A percentile compares a stretch with the other conserved stretches of the same genome.
Conservation (phyloP, 2,113 vertebrate genomes). For the Nansenia antarctica region DNA sequence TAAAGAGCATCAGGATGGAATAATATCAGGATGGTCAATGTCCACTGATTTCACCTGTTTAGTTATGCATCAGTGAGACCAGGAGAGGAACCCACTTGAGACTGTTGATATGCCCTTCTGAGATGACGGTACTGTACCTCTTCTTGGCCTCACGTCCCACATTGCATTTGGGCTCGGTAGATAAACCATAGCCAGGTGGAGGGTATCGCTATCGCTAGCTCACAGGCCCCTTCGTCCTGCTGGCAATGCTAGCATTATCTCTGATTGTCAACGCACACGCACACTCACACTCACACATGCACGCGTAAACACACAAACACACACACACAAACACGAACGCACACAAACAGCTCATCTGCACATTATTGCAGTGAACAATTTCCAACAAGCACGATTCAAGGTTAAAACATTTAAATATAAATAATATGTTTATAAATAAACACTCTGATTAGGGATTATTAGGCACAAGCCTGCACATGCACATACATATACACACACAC, state of each 20-base stretch:
- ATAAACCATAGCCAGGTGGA: constrained; percentile 64
- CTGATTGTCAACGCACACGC: constrained; percentile 43
- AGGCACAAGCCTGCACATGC: background rate
- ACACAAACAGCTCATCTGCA: constrained; percentile 13
- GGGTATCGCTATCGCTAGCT: constrained; percentile 52
- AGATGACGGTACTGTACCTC: constrained; percentile 45
- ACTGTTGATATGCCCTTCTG: background rate
- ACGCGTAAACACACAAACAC: constrained; percentile 17
- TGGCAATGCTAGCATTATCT: too few relatives aligned
- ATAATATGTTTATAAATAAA: too few relatives aligned
- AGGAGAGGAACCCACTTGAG: too few relatives aligned
- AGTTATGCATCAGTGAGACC: too few relatives aligned
- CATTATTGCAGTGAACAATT: background rate
- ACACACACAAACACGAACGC: constrained; percentile 18
- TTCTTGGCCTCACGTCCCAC: constrained; percentile 71
- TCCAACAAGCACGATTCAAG: background rate
- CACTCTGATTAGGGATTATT: too few relatives aligned
- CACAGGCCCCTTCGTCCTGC: constrained; percentile 60
- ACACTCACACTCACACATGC: constrained; percentile 49
- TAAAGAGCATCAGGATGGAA: too few relatives aligned
- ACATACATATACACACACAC: background rate
- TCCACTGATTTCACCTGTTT: too few relatives aligned
- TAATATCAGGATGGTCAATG: too few relatives aligned
- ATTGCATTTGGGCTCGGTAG: constrained; percentile 59
- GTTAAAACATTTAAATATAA: background rate